Base-by-base conservation (phyloP, 2,888 invertebrate species). In the Parochlus steinenii region DNA sequence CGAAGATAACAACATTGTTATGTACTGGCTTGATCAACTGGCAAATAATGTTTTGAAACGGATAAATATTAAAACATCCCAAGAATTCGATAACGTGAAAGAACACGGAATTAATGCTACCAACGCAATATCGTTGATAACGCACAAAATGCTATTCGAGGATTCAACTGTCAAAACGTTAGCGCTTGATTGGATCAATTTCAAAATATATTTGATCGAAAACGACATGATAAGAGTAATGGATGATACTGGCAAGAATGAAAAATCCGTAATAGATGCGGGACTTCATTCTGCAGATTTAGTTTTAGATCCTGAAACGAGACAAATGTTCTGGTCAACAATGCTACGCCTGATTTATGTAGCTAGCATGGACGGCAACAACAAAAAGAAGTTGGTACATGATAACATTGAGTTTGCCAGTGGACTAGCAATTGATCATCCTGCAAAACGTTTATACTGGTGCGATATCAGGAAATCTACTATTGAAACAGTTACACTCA, bases 391-490 rank as follows among this genome's bases (percentile, higher is more conserved):
- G 38, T 55, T 82, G 24, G 66, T 77, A 33, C 58, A 62, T 37
- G 62, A 64, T 4, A 65, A 72, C 45, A 61, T 76, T 40, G 67
- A 74, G 10, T 79, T 81, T 65, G 81, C 81, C 1, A 67, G 71
- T 4, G 79, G 83, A 44, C 63, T 87, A 29, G 73, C 83, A 5
- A 64, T 86, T 36, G 80, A 81, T 55, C 68, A 71, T 51, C 69
- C 79, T 1, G 74, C 75, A 1, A 61, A 63, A n/a, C 62, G 86
- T 5, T 55, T 89, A 4, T 87, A 86, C 63, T 83, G 82, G 78
- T 71, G 78, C 8, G 89, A 89, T 61, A 70, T 73, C n/a, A 81
- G 82, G 54, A 68, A 71, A 44, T 68, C 69, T 45, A 68, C 71
- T 14, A 66, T 86, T 38, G 79, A 81, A 56, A 72, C 72, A 26